Evolutionary conservation across 2,113 vertebrate genomes (phyloP), one percentile per base, ranked within the genome.

Genomic region (Daboia siamensis): DNA sequence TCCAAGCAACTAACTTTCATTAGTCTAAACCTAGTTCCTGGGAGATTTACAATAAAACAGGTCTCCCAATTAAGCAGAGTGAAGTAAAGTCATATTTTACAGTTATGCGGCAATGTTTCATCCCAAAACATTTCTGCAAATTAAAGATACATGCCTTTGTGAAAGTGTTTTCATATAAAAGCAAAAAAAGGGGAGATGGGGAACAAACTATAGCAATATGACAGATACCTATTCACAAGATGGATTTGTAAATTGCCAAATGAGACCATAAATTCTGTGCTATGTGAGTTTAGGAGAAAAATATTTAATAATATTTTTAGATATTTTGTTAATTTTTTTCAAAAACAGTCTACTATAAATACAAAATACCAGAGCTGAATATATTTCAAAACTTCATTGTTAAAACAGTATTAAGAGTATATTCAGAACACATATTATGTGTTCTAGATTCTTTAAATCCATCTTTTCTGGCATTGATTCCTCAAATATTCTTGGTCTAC

Each of bases 21-120:
- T 90, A 88, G 44, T 24, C 92, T 93, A 91, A 94, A 93, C 92
- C 92, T 89, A 85, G 88, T 93, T 89, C 51, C 69, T 87, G 56
- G 44, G 86, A 95, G 21, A 9, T 91, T 92, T 89, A 95, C 6
- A 93, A 85, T 89, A 90, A 91, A 96, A 95, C 95, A 17, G 1
- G 44, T 94, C 20, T 92, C 86, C 87, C 23, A 94, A 94, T 96
- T 96, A 96, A 95, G 55, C 39, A 51, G 33, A 93, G n/a, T 90
- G 91, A 91, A 87, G 48, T 92, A 86, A 85, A 94, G 91, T 90
- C 94, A 94, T 95, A 95, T 96, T 96, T 96, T 93, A 95, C 4
- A 55, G 92, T 94, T 93, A 93, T 90, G 84, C 5, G 80, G 57
- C 87, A 94, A 46, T 74, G 91, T 95, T 94, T 90, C 33, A 87